Evolutionary conservation across 2,113 vertebrate genomes (phyloP).

Genomic region (Anthoscopus minutus): DNA sequence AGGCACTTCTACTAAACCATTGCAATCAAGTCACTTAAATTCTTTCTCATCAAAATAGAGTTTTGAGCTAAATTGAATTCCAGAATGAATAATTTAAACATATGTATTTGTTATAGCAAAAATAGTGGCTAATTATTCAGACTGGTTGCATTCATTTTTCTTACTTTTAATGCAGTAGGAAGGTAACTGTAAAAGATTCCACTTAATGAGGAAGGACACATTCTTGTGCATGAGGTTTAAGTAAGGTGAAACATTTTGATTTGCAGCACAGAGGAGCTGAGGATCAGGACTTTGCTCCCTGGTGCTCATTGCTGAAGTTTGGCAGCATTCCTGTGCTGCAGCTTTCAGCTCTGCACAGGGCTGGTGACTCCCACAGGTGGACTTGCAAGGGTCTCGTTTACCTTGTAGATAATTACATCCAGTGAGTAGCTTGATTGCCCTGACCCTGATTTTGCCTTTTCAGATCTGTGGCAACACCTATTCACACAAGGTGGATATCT

Average conservation of each 20-base stretch:
- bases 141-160: neutral
- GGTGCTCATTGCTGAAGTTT: neutral
- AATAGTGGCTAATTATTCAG: neutral
- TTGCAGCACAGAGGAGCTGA: neutral
- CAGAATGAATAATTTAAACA: neutral
- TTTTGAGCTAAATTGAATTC: neutral
- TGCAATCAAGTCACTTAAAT: neutral
- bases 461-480: conserved; percentile 94
- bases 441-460: conserved; percentile 21
- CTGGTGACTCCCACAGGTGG: neutral
- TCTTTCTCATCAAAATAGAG: neutral
- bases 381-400: neutral
- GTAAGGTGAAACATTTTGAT: neutral
- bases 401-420: neutral
- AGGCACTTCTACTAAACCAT: neutral
- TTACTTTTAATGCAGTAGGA: neutral
- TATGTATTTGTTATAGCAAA: neutral
- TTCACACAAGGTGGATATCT: conserved; percentile 98
- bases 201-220: neutral
- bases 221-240: neutral
- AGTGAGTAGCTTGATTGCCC: neutral
- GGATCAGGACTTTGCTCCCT: neutral
- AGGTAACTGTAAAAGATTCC: neutral
- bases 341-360: neutral
- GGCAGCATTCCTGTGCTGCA: neutral